Conservation (phyloP, 2,797 vertebrate species). For the Streptopelia turtur region DNA sequence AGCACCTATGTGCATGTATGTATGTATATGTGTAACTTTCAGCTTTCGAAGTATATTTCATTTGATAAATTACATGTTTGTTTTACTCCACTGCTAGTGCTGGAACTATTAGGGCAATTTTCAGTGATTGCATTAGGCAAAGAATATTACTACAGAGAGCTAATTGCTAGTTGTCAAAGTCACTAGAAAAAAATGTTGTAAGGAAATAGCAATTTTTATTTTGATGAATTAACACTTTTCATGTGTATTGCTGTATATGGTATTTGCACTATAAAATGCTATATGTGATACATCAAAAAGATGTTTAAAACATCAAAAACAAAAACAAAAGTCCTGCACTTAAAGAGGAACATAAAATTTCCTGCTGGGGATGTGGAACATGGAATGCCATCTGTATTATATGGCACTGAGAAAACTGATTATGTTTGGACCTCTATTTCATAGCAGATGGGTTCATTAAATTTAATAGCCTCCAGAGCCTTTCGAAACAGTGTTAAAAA, state of each 20-base stretch:
- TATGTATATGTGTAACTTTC: background rate
- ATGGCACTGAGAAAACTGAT: slow-evolving; percentile 82
- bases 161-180: slow-evolving; percentile 69
- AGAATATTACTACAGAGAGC: slow-evolving; percentile 47
- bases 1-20: background rate
- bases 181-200: slow-evolving; percentile 35
- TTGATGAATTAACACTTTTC: slow-evolving; percentile 63
- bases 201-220: slow-evolving; percentile 42
- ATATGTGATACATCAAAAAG: slow-evolving; percentile 69
- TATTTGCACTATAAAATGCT: slow-evolving; percentile 69
- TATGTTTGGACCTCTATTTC: slow-evolving; percentile 81
- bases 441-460: slow-evolving; percentile 93
- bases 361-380: slow-evolving; percentile 77
- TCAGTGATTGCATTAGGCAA: slow-evolving; percentile 63
- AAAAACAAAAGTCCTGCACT: slow-evolving; percentile 44
- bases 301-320: slow-evolving; percentile 71
- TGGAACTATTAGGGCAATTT: slow-evolving; percentile 62
- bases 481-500: slow-evolving; percentile 84
- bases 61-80: slow-evolving; percentile 71
- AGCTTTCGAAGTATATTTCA: slow-evolving; percentile 29
- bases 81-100: slow-evolving; percentile 43
- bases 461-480: slow-evolving; percentile 88
- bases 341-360: slow-evolving; percentile 71
- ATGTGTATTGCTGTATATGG: slow-evolving; percentile 20
- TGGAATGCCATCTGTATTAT: slow-evolving; percentile 81